Evolutionary conservation across 92 coral and sea anemone species (phyloP), one percentile per base, ranked within the genome.

Genomic region (Plumapathes pennacea): DNA sequence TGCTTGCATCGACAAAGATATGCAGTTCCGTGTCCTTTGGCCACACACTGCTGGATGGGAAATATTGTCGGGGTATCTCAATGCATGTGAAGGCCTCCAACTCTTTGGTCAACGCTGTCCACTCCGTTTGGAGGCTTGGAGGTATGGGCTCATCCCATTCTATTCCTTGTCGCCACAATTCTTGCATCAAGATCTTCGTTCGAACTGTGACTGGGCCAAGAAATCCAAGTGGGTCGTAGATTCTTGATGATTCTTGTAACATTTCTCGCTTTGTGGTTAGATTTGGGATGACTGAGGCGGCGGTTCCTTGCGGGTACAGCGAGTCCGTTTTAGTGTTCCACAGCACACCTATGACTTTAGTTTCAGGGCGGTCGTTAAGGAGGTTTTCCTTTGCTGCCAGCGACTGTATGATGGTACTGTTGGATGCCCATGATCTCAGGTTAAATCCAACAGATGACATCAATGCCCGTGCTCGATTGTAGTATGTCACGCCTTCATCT

Each of bases 391-490:
- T 38, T 6, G 29, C 29, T 5, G 83, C 69, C 13, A 28, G 42
- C 1, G 34, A 50, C 18, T 22, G 59, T 13, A 77, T 57, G 4
- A 23, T 29, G 21, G 50, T 25, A 49, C 60, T 55, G 21, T 81
- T 81, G 29, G 82, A 81, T 14, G 68, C 40, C 87, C 82, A 78
- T 21, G 80, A 69, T 22, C 81, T 63, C 18, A 78, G 21, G 75
- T 71, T 81, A 50, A 73, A 73, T 18, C 57, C 30, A 38, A 63
- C 82, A 3, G 49, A 66, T 39, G 50, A 52, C 88, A 67, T 81
- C 11, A 66, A 60, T 10, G 50, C 15, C 24, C 62, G 33, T 26
- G 82, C 34, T 21, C 66, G 57, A 7, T 73, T 20, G 10, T 65
- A 54, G 64, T 79, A 79, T 32, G 32, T 40, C 42, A 69, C 6